Conservation (phyloP, 1,140 invertebrate genomes). For the Drosophila suzukii region DNA sequence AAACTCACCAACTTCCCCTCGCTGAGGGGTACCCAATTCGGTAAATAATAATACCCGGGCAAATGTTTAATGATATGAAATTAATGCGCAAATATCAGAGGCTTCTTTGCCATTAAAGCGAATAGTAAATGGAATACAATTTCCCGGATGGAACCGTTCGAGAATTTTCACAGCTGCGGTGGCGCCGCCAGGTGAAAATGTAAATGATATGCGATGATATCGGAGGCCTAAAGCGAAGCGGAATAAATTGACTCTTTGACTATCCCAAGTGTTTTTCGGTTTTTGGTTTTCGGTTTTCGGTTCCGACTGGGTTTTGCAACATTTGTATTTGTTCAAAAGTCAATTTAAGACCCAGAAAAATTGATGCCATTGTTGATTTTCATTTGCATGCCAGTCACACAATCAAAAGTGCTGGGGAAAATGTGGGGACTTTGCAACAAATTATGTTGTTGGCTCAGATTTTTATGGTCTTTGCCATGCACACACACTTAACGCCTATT, state of each 20-base stretch:
- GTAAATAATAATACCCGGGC: slow-evolving; percentile 63
- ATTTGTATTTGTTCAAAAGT: slow-evolving; percentile 55
- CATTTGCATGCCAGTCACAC: slow-evolving; percentile 57
- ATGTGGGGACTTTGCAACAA: slow-evolving; percentile 23
- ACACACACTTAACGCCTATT: slow-evolving; percentile 65
- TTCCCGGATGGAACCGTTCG: slow-evolving; percentile 14
- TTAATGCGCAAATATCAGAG: slow-evolving; percentile 73
- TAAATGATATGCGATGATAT: slow-evolving; percentile 54
- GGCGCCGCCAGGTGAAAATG: slow-evolving; percentile 46
- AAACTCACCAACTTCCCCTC: not conserved
- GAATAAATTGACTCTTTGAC: slow-evolving; percentile 53
- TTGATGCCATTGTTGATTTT: slow-evolving; percentile 53
- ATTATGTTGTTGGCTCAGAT: slow-evolving; percentile 51
- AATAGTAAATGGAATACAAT: slow-evolving; percentile 37
- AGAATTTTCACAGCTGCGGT: slow-evolving; percentile 50
- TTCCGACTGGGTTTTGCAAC: slow-evolving; percentile 15
- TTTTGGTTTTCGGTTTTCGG: too few relatives aligned
- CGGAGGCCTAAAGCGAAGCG: slow-evolving; percentile 35
- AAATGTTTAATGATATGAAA: slow-evolving; percentile 78
- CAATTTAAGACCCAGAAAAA: slow-evolving; percentile 52
- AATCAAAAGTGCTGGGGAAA: not conserved
- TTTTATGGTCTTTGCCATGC: slow-evolving; percentile 38
- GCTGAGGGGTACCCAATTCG: slow-evolving; percentile 27
- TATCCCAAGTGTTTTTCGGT: not conserved
- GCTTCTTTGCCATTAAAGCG: slow-evolving; percentile 28